Evolutionary conservation across 2,797 vertebrate species (phyloP), one percentile per base, ranked within the genome.

Genomic region (Cygnus olor): DNA sequence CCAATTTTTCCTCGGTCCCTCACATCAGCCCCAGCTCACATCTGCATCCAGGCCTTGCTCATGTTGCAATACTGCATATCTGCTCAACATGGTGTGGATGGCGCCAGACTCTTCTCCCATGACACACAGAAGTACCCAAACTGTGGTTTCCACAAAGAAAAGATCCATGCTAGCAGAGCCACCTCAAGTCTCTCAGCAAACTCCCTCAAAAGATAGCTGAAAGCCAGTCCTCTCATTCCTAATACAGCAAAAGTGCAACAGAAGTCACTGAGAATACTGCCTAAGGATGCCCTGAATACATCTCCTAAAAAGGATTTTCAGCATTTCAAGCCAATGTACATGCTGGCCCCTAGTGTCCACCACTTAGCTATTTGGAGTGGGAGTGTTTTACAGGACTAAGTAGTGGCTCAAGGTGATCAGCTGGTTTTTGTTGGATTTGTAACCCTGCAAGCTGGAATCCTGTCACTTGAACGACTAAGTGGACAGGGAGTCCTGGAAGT

Each of bases 91-190:
- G 77, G 36, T 19, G 63, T 47, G 88, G 40, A 44, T 25, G 34
- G 17, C 45, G 14, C n/a, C 73, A 66, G 30, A 58, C 27, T 14
- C 27, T 76, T 68, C 42, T 80, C 42, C 63, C 4, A 1, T 2
- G 7, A 36, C 4, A 28, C 74, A 49, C 1, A 0, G 63, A 40
- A 8, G 1, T 9, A 57, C 6, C 22, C 42, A 61, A 44, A 47
- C 25, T 14, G 27, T 38, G 10, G 22, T 69, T 90, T 78, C 65
- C 70, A 70, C 25, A 80, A 40, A 54, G 34, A 21, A 69, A 90
- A 90, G 38, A 56, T 45, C 47, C 32, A 13, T 20, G 36, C n/a
- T 68, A 68, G 18, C n/a, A 80, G 7, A 72, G 24, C 10, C 32
- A 68, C 54, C 68, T 70, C 32, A 60, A 80, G 20, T 14, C 28